Evolutionary conservation across 2,888 invertebrate species (phyloP).

Genomic region (Oscheius onirici): DNA sequence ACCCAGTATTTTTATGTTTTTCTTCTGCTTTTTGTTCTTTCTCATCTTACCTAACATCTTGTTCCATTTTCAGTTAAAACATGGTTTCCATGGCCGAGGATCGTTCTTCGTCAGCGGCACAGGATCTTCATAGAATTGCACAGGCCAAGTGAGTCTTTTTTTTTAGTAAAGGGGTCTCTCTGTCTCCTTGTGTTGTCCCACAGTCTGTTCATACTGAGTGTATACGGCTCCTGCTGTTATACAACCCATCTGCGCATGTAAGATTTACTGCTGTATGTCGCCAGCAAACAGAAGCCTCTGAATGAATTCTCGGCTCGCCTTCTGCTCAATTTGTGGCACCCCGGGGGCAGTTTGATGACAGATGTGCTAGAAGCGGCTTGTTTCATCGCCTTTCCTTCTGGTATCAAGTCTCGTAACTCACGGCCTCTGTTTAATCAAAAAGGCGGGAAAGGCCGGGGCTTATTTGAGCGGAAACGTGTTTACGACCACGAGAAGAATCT

Average conservation of each 20-base stretch:
- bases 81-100: conserved; percentile 23
- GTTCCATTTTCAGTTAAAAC: background rate
- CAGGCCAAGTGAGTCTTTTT: conserved; percentile 51
- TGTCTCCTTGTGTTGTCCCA: background rate
- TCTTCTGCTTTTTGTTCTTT: background rate
- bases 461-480: too few species aligned
- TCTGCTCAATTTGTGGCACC: conserved; percentile 1
- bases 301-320: background rate
- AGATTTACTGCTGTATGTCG: conserved; percentile 9
- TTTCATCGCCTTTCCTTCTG: background rate
- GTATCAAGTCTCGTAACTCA: background rate
- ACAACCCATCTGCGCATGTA: conserved; percentile 13
- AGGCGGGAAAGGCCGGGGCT: too few species aligned
- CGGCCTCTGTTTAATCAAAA: conserved; percentile 2
- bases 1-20: too few species aligned
- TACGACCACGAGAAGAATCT: too few species aligned
- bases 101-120: conserved; percentile 12
- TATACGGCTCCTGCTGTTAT: background rate
- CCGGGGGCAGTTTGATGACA: conserved; percentile 1
- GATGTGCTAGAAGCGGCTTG: background rate
- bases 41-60: background rate
- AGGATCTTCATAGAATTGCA: conserved; percentile 48
- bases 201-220: background rate
- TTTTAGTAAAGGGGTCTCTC: too few species aligned
- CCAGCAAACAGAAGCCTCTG: background rate